These are phyloP conservation scores for Hypotaenidia philippensis DNA, from an alignment of 2,797 vertebrate genomes.

Conservation along the genomic window DNA sequence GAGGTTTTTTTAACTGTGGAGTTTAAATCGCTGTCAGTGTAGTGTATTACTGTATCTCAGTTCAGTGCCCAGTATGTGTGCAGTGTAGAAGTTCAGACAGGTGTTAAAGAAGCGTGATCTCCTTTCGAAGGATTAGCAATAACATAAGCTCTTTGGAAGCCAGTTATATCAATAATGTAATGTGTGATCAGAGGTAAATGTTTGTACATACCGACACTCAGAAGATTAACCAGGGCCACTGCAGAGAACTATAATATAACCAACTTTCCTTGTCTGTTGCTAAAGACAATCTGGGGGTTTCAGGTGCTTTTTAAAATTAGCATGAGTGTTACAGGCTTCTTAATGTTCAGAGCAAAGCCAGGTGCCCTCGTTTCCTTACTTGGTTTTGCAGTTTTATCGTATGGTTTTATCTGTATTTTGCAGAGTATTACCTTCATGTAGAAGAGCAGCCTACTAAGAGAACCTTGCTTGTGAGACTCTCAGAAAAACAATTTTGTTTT, in stretches of 20 bases:
- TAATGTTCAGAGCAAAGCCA: not conserved
- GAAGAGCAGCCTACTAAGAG: not conserved
- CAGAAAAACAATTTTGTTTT: not conserved
- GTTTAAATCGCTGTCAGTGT: not conserved
- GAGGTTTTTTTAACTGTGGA: fast-evolving
- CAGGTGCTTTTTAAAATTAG: not conserved
- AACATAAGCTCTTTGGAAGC: not conserved
- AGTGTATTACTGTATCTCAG: not conserved
- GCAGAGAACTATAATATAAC: not conserved
- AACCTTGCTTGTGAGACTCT: not conserved
- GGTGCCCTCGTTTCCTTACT: not conserved
- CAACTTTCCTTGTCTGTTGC: not conserved
- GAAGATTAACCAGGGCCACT: not conserved
- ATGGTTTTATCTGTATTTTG: not conserved
- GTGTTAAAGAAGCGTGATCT: not conserved
- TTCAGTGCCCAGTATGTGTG: not conserved
- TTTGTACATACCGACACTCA: not conserved
- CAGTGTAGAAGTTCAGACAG: not conserved
- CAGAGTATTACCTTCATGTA: not conserved
- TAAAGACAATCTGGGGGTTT: not conserved
- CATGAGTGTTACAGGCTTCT: not conserved
- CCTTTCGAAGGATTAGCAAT: not conserved
- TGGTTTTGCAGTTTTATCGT: not conserved
- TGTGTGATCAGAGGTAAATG: not conserved
- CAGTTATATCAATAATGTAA: not conserved